Percentiles rank a stretch among this genome's conserved stretches.
Conservation (phyloP, 2,113 vertebrate species). For the Bos indicus region DNA sequence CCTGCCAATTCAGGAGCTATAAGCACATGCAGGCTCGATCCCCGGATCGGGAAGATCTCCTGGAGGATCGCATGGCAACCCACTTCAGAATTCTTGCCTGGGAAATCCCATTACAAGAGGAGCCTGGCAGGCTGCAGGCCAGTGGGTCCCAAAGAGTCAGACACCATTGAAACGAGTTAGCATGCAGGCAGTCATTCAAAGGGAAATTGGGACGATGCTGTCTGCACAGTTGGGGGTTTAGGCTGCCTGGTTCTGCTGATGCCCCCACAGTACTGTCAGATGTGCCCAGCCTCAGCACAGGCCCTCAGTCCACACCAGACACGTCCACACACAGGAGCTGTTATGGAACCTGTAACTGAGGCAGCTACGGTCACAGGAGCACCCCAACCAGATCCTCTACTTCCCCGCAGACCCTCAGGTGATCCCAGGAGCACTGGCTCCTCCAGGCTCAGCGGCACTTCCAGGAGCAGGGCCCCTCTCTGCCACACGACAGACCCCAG, state of each 20-base stretch:
- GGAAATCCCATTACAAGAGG: background rate
- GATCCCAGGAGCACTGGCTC: background rate
- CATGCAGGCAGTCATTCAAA: background rate
- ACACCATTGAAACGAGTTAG: too few species aligned
- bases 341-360: too few species aligned
- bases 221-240: background rate
- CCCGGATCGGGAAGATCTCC: fast-evolving
- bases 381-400: too few species aligned
- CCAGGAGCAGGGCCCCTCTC: background rate
- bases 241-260: background rate
- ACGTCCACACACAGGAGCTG: too few species aligned
- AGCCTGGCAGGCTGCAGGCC: too few species aligned
- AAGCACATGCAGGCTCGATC: background rate
- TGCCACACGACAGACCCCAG: background rate
- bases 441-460: background rate
- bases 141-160: too few species aligned
- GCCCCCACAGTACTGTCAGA: fast-evolving
- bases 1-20: too few species aligned
- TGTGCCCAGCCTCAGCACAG: too few species aligned
- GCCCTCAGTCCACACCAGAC: background rate
- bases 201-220: fast-evolving
- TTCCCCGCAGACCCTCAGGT: too few species aligned
- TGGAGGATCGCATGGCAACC: background rate
- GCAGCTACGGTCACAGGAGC: too few species aligned
- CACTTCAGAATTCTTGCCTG: background rate